Conservation (phyloP, 2,888 invertebrate species). For the Eurois occulta region DNA sequence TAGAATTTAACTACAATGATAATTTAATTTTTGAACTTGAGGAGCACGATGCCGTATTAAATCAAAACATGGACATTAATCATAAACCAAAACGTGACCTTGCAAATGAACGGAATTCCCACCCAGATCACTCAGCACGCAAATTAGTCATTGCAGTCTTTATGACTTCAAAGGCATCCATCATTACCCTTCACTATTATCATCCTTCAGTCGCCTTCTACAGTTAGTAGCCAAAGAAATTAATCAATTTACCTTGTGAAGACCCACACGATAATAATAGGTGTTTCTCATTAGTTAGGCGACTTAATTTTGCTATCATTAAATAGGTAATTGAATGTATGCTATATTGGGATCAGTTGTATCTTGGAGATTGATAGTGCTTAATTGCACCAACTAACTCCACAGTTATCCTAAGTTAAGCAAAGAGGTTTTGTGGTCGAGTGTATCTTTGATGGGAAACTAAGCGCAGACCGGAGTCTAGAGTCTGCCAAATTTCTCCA, state of each 20-base stretch:
- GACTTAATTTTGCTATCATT: conserved; percentile 35
- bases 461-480: too few relatives aligned
- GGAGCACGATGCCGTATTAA: background rate
- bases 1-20: background rate
- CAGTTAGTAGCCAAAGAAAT: conserved; percentile 34
- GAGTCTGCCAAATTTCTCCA: too few relatives aligned
- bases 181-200: conserved; percentile 4
- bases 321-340: conserved; percentile 21
- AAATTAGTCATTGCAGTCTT: background rate
- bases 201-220: conserved; percentile 48
- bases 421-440: background rate
- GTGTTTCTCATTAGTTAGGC: conserved; percentile 11
- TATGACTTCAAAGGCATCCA: background rate
- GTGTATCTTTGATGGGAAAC: background rate
- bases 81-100: too few relatives aligned
- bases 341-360: conserved; percentile 18
- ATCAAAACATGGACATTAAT: background rate
- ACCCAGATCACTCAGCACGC: background rate
- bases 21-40: background rate
- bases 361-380: conserved; percentile 13
- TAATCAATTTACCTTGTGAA: conserved; percentile 41
- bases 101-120: background rate
- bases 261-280: conserved; percentile 32
- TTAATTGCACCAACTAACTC: background rate
- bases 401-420: background rate